Conservation (phyloP, 2,888 invertebrate genomes). For the Tiliacea aurago region DNA sequence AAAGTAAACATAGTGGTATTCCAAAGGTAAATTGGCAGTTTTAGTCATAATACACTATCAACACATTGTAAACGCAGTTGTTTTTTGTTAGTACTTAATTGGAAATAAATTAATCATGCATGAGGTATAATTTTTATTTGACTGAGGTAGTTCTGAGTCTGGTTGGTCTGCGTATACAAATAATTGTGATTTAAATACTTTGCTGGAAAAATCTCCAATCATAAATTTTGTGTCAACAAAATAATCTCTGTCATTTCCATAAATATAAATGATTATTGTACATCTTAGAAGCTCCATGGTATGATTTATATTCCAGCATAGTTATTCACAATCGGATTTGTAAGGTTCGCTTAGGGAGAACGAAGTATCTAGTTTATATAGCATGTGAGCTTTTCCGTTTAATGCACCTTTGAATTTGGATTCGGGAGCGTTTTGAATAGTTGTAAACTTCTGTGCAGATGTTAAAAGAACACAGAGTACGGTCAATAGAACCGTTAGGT, state of each 20-base stretch:
- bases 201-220: no score
- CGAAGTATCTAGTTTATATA: background rate
- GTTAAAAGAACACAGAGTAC: background rate
- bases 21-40: no score
- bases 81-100: background rate
- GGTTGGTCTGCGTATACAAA: background rate
- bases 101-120: slow-evolving; percentile 6
- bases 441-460: background rate
- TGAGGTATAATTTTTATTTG: background rate
- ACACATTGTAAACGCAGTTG: no score
- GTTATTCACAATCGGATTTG: background rate
- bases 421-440: background rate
- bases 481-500: background rate
- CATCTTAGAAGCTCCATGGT: background rate
- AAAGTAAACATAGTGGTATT: background rate
- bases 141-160: background rate
- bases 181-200: no score
- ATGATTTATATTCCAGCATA: background rate
- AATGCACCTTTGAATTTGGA: background rate
- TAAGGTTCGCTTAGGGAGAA: background rate
- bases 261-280: no score
- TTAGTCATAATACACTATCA: no score
- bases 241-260: no score
- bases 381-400: no score
- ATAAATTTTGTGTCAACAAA: no score